Evolutionary conservation across 2,113 vertebrate genomes (phyloP), one percentile per base, ranked within the genome.

Genomic region (Alethe diademata): DNA sequence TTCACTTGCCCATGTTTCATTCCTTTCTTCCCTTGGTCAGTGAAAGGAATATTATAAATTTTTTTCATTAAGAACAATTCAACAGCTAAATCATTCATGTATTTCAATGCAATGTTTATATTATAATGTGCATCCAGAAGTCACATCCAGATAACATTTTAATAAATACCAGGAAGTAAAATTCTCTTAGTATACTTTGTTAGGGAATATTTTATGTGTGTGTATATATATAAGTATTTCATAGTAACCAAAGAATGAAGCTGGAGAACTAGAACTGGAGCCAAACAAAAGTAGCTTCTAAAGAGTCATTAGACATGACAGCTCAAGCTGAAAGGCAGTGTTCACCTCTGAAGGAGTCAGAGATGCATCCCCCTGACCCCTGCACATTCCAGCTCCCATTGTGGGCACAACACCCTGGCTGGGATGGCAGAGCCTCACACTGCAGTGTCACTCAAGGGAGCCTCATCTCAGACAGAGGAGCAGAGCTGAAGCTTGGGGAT

Each of bases 331-430:
- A 78, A 47, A 62, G 48, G 19, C 23, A 42, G 33, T 0, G 0
- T 16, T 42, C 53, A 20, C 16, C 19, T 61, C 58, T 58, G 54
- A 23, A 84, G 50, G 31, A 35, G 25, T 36, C 16, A 19, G 36
- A 87, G n/a, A 25, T 57, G 20, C 25, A 31, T 5, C 14, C 14
- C 19, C 19, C 35, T 26, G 33, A 12, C 1, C 12, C 5, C n/a
- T 29, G 62, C 1, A 2, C 17, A 8, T 48, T 11, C 35, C 23
- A 28, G 6, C 24, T 24, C 1, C 0, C 2, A 1, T 2, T 5
- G 64, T 5, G 28, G 58, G 33, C 62, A 24, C 2, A 0, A 3
- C 6, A 1, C 33, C 28, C 26, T 9, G 17, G 5, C 53, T 25
- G 69, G 17, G 28, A 26, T 1, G 3, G 45, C 20, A 56, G 53